Conservation (phyloP, 2,888 invertebrate genomes). For the Deilephila porcellus region DNA sequence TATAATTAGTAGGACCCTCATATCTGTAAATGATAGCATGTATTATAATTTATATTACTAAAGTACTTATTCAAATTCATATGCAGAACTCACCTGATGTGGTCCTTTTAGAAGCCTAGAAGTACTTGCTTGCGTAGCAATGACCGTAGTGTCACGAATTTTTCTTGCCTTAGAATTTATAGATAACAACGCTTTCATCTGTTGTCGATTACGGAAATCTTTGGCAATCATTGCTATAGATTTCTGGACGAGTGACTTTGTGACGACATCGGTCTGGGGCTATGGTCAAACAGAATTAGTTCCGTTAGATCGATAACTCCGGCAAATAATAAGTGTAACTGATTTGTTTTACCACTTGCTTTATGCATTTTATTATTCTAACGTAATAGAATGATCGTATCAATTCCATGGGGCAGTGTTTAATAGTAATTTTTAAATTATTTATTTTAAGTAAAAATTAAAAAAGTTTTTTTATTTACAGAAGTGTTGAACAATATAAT, state of each 20-base stretch:
- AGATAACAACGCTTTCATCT: constrained; percentile 79
- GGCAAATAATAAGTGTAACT: constrained; percentile 44
- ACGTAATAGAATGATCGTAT: background rate
- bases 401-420: background rate
- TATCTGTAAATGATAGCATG: constrained; percentile 51
- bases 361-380: constrained; percentile 28
- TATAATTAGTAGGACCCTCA: constrained; percentile 67
- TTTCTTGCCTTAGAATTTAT: constrained; percentile 78
- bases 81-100: constrained; percentile 50
- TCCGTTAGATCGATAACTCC: constrained; percentile 57
- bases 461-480: constrained; percentile 70
- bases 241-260: constrained; percentile 80
- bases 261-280: constrained; percentile 69
- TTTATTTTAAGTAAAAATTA: constrained; percentile 3
- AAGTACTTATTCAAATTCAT: background rate
- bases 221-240: constrained; percentile 78
- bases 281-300: constrained; percentile 74
- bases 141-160: constrained; percentile 69
- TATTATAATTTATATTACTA: constrained; percentile 31
- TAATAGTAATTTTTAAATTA: background rate
- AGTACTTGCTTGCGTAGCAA: constrained; percentile 59
- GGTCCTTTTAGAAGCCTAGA: constrained; percentile 51
- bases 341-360: constrained; percentile 44
- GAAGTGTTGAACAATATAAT: constrained; percentile 62
- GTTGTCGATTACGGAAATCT: constrained; percentile 77